Evolutionary conservation across 2,797 vertebrate species (phyloP).

Genomic region (Epinephelus awoara): DNA sequence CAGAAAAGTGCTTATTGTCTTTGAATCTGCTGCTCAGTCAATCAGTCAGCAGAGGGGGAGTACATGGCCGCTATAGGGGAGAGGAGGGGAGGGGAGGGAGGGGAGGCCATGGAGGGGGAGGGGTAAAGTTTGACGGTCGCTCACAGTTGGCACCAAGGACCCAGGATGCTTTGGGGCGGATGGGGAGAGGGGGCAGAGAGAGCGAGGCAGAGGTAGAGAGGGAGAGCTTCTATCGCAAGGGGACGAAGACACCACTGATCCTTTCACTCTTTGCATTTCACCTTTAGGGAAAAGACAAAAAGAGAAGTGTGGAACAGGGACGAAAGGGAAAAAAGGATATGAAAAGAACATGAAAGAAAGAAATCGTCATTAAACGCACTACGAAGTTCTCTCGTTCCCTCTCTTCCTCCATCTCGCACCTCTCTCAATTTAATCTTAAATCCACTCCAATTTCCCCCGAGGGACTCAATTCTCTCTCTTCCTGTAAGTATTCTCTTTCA

Average conservation of each 20-base stretch:
- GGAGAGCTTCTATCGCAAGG: conserved; percentile 65
- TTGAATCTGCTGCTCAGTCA: conserved; percentile 63
- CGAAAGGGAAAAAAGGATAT: conserved; percentile 58
- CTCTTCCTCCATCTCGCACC: conserved; percentile 73
- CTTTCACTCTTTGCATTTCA: conserved; percentile 67
- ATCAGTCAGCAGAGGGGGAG: conserved; percentile 60
- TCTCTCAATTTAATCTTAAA: conserved; percentile 83
- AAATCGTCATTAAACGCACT: conserved; percentile 76
- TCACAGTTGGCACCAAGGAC: conserved; percentile 86
- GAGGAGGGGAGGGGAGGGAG: conserved; percentile 9
- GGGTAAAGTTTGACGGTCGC: conserved; percentile 82
- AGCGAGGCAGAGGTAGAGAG: conserved; percentile 70
- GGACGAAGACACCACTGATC: conserved; percentile 67
- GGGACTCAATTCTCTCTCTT: conserved; percentile 75
- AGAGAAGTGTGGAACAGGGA: conserved; percentile 51
- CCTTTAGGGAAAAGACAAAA: conserved; percentile 50
- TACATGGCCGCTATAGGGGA: conserved; percentile 13
- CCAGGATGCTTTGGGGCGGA: conserved; percentile 79
- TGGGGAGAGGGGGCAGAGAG: conserved; percentile 72
- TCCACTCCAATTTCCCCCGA: conserved; percentile 75
- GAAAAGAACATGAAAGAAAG: conserved; percentile 82
- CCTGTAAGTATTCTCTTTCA: conserved; percentile 86
- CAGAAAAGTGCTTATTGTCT: conserved; percentile 52
- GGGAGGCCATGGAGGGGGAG: conserved; percentile 50
- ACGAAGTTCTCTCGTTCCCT: conserved; percentile 75